Evolutionary conservation across 2,797 vertebrate species (phyloP).

Genomic region (Diceros bicornis): DNA sequence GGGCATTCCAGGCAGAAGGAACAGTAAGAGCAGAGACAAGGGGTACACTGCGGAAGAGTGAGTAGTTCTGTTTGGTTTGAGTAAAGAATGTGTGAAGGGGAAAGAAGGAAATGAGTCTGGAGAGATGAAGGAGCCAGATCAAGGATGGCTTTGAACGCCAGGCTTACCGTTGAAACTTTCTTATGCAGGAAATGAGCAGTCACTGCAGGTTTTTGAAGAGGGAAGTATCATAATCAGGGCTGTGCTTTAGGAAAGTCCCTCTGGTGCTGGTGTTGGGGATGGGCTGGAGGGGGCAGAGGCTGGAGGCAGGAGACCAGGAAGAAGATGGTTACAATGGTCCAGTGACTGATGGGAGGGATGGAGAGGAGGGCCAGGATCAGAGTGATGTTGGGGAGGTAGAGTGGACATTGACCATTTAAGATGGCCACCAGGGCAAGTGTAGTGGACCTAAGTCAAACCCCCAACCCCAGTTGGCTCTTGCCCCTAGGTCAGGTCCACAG

Average conservation of each 20-base stretch:
- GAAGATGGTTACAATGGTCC: neutral
- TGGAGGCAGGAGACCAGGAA: neutral
- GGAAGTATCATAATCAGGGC: neutral
- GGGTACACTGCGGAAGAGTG: neutral
- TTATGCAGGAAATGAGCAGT: neutral
- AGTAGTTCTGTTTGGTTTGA: neutral
- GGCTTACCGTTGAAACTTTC: neutral
- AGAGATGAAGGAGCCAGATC: neutral
- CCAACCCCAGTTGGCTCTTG: neutral
- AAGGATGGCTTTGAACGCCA: neutral
- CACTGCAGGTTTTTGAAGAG: neutral
- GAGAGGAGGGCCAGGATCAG: neutral
- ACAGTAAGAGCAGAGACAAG: neutral
- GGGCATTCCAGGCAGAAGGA: neutral
- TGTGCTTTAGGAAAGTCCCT: neutral
- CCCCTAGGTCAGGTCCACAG: neutral
- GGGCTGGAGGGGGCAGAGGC: neutral
- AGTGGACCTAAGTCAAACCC: neutral
- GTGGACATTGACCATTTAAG: neutral
- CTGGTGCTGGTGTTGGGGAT: neutral
- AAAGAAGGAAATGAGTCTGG: neutral
- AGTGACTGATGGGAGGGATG: neutral
- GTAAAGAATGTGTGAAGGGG: neutral
- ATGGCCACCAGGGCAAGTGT: neutral
- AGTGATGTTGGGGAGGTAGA: neutral